Evolutionary conservation across 2,113 vertebrate species (phyloP), one percentile per base, ranked within the genome.

Genomic region (Jacana jacana): DNA sequence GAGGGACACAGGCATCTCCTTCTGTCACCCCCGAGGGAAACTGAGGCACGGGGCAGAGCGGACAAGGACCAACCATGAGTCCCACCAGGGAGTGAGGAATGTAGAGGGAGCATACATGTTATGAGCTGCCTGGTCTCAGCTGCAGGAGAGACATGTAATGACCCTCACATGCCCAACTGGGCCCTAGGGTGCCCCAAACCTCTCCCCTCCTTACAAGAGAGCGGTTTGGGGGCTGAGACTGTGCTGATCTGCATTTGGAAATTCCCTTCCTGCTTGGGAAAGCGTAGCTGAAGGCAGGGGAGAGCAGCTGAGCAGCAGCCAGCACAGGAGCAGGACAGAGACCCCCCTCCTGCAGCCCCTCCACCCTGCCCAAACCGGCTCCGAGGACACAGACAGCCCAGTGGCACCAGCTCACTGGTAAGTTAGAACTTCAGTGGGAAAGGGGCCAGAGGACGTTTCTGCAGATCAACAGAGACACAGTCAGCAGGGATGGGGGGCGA

Each of bases 21-120:
- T 4, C 25, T 46, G 65, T 49, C 14, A 1, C 22, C 19, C 19
- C 39, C 0, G 0, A n/a, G 61, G 33, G 33, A 44, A 23, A 72
- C 39, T 3, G 8, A 35, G 79, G 49, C 49, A 28, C 1, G 0
- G 72, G 19, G 37, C 73, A 19, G 61, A 37, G 63, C 2, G 2
- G 11, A 44, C 1, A 0, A 60, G 25, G 49, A 39, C 27, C 0
- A 0, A 24, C 10, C 20, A 9, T 3, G 7, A 28, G 17, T 16
- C 13, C 24, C 6, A 27, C 16, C 51, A 24, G 35, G 7, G 39
- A 54, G 39, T 0, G 1, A n/a, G 44, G 28, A 52, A 49, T 1
- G 12, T 0, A 19, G 31, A n/a, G 69, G 60, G 58, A 52, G 69
- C 8, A 1, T 30, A 28, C 7, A 0, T 6, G 81, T 25, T 42